Evolutionary conservation across 1,140 invertebrate species (phyloP).

Genomic region (Panulirus ornatus): DNA sequence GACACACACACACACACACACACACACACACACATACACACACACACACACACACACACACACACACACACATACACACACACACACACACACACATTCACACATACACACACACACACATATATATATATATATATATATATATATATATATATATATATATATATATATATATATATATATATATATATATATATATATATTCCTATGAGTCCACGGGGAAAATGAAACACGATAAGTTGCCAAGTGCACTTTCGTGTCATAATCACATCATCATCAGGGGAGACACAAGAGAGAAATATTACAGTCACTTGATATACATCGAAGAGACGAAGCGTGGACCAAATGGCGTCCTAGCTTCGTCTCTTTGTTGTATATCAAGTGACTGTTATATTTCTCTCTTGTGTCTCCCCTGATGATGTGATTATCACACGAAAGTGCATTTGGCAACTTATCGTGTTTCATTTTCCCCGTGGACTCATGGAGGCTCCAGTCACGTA

Average conservation of each 20-base stretch:
- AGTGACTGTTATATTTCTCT: too few relatives aligned
- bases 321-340: too few relatives aligned
- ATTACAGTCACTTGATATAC: not conserved
- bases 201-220: too few relatives aligned
- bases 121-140: not conserved
- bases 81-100: slow-evolving; percentile 37
- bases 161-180: slow-evolving; percentile 5
- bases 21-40: not conserved
- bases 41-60: not conserved
- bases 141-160: slow-evolving; percentile 10
- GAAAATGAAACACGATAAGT: not conserved
- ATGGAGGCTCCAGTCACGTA: too few relatives aligned
- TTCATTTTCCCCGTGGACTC: too few relatives aligned
- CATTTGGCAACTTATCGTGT: too few relatives aligned
- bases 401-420: too few relatives aligned
- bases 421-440: too few relatives aligned
- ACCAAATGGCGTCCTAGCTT: too few relatives aligned
- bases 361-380: too few relatives aligned
- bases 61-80: slow-evolving; percentile 43
- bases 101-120: not conserved
- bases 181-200: slow-evolving; percentile 4
- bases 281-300: not conserved
- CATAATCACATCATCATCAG: not conserved
- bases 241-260: not conserved
- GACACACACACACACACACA: not conserved